A percentile compares a stretch with the other conserved stretches of the same genome.
Evolutionary conservation across 2,797 vertebrate species (phyloP).

Genomic region (Ceryle rudis): DNA sequence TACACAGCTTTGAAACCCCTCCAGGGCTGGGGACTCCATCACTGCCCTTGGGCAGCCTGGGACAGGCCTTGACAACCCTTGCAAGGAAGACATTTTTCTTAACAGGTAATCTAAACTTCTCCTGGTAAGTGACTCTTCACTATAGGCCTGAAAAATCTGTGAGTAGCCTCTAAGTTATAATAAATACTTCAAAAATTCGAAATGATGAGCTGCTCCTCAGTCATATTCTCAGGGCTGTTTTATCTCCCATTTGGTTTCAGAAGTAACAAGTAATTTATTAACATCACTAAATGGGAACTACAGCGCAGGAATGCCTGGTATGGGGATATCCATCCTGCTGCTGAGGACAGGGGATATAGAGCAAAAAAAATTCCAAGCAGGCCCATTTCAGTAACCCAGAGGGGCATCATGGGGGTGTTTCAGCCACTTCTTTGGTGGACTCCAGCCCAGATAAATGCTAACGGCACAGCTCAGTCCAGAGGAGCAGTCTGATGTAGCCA

Average conservation of each 20-base stretch:
- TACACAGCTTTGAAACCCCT: background rate
- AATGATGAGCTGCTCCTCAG: background rate
- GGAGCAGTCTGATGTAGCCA: rapidly evolving
- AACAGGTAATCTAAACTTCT: background rate
- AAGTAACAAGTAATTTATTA: background rate
- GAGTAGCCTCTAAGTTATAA: background rate
- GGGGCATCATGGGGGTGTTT: background rate
- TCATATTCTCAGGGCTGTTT: background rate
- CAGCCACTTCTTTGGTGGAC: background rate
- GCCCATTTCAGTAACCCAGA: background rate
- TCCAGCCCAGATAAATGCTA: background rate
- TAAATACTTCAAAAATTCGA: background rate
- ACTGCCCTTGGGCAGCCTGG: background rate
- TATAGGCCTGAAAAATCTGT: background rate
- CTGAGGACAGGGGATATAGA: rapidly evolving
- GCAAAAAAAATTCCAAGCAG: background rate
- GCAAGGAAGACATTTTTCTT: background rate
- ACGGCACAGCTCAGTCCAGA: background rate
- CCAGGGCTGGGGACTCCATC: background rate
- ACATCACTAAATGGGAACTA: background rate
- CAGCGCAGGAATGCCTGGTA: background rate
- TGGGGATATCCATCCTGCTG: background rate
- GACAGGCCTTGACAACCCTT: background rate
- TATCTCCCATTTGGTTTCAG: background rate
- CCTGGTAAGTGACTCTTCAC: background rate